These are phyloP conservation scores for Euproctis similis DNA, from an alignment of 2,888 invertebrate species.

Conservation along the genomic window DNA sequence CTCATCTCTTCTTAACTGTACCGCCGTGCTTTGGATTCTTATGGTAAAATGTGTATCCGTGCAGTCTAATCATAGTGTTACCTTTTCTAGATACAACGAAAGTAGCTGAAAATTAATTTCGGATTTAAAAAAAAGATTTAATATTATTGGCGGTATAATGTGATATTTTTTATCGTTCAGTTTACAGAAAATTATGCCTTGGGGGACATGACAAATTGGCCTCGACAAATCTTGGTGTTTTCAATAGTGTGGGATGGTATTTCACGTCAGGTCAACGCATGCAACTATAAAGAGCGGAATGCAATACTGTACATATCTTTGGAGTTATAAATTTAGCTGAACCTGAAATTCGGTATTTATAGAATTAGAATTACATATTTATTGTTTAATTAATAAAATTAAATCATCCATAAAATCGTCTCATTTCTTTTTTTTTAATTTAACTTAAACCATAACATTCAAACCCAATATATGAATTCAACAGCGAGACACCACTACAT, in stretches of 20 bases:
- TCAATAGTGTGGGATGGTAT: too few species aligned
- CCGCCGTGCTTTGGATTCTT: conserved; percentile 7
- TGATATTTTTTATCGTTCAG: too few species aligned
- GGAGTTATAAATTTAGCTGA: neutral
- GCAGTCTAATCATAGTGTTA: conserved; percentile 10
- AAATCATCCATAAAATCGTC: neutral
- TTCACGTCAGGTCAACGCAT: too few species aligned
- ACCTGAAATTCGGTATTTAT: conserved; percentile 5
- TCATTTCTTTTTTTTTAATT: too few species aligned
- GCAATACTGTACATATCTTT: neutral
- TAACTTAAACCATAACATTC: neutral
- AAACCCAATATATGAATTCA: too few species aligned
- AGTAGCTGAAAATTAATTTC: conserved; percentile 8
- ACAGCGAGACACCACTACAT: too few species aligned
- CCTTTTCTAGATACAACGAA: conserved; percentile 17
- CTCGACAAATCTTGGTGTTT: too few species aligned
- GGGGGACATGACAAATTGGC: too few species aligned
- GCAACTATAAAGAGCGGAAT: too few species aligned
- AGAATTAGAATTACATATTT: neutral
- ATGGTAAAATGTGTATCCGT: conserved; percentile 16
- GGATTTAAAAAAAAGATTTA: too few species aligned
- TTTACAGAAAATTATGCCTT: too few species aligned
- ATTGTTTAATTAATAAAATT: neutral
- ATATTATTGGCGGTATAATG: too few species aligned
- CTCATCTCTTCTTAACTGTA: conserved; percentile 6